A percentile compares a stretch with the other conserved stretches of the same genome.
Evolutionary conservation across 2,888 invertebrate genomes (phyloP).

Genomic region (Allolobophora icterica): DNA sequence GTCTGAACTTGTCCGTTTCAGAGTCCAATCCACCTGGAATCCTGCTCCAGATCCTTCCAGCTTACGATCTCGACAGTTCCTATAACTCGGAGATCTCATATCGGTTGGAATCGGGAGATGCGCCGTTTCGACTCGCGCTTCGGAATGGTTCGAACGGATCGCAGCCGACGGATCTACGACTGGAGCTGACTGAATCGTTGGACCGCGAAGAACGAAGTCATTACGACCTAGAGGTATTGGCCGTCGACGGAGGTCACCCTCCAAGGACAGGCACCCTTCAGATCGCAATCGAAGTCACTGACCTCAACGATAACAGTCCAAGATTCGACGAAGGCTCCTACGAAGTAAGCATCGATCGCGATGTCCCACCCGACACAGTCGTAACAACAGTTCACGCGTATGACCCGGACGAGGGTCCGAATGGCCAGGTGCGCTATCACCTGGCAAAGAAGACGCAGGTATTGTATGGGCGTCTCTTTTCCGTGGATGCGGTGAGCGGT

Average conservation of each 20-base stretch:
- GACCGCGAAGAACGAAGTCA: background rate
- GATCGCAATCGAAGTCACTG: background rate
- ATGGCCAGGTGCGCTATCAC: constrained; percentile 84
- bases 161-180: background rate
- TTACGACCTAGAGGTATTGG: constrained; percentile 5
- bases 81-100: constrained; percentile 43
- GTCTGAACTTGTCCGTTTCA: constrained; percentile 41
- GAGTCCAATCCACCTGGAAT: constrained; percentile 44
- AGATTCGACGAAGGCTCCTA: background rate
- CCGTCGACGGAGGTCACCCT: constrained; percentile 27
- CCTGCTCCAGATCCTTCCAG: constrained; percentile 44
- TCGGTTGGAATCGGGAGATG: constrained; percentile 31
- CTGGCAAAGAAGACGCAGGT: constrained; percentile 74
- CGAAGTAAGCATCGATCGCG: background rate
- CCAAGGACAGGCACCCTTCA: background rate
- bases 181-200: background rate
- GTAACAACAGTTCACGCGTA: constrained; percentile 69
- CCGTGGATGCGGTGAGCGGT: constrained; percentile 79
- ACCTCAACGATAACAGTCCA: constrained; percentile 33
- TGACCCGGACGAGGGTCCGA: constrained; percentile 74
- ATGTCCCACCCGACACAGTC: constrained; percentile 77
- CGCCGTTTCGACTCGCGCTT: background rate
- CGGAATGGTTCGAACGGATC: background rate
- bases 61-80: constrained; percentile 46
- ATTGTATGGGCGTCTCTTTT: constrained; percentile 84